Evolutionary conservation across 2,888 invertebrate species (phyloP), one percentile per base, ranked within the genome.

Genomic region (Harpalus rufipes): DNA sequence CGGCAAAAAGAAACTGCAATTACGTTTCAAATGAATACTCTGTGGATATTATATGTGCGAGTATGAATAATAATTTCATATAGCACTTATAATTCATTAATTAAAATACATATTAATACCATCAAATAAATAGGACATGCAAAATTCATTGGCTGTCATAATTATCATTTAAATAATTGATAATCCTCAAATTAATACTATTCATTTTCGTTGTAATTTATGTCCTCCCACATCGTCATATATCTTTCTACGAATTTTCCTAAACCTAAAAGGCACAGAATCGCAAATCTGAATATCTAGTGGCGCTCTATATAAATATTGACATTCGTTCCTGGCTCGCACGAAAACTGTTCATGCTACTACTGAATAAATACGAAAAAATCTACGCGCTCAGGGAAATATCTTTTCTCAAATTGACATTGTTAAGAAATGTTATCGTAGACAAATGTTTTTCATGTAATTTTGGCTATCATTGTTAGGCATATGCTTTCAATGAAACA

Each of bases 331-430:
- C 41, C 10, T 12, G 25, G 12, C 12, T 12, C 14, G n/a, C 68
- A n/a, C 39, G 68, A 21, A 5, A 32, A 32, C 2, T 7, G 14
- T 44, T 25, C 72, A 8, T 74, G 44, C 41, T 16, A 18, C 44
- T 74, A 44, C 44, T 51, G n/a, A 74, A 74, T 74, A 74, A 74
- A 74, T 74, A 51, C 16, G 44, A 44, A 44, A 44, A 18, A 74
- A 18, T 74, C 1, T 44, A 41, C 18, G 16, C 10, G 44, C 44
- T 44, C 72, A 74, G 41, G 44, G 44, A 68, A 68, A 68, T 68
- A 16, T 68, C 18, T 16, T 6, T 8, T 44, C 16, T 74, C 16
- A 21, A 74, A 74, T 74, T 44, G 44, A 74, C 41, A 44, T 44
- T 74, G 72, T 41, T 74, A 41, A 7, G 72, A 18, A 74, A 74